Percentiles rank a stretch among this genome's conserved stretches.
These are phyloP conservation scores for Oreochromis mossambicus DNA, from an alignment of 2,797 vertebrate species.

Conservation along the genomic window DNA sequence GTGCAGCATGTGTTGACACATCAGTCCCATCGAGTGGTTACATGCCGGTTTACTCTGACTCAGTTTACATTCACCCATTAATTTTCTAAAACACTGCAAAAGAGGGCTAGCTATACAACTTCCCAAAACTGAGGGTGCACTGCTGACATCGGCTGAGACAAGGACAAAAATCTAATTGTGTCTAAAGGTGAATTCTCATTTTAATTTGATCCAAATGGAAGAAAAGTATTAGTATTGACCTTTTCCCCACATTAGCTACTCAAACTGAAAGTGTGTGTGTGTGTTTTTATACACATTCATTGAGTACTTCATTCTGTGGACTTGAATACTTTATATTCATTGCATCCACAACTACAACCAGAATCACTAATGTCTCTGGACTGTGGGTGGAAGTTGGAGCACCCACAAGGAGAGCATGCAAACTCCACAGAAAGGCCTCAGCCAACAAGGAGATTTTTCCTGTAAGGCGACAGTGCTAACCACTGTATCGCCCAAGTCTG, in stretches of 20 bases:
- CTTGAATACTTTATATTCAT: not conserved
- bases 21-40: not conserved
- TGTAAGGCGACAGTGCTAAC: not conserved
- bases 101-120: not conserved
- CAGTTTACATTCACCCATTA: not conserved
- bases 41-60: not conserved
- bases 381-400: not conserved
- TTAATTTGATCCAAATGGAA: not conserved
- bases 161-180: not conserved
- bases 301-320: not conserved
- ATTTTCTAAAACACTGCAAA: not conserved
- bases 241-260: not conserved
- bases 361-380: not conserved
- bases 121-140: not conserved
- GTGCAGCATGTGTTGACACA: not conserved
- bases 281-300: not conserved
- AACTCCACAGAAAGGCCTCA: not conserved
- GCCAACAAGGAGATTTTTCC: not conserved
- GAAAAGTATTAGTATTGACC: not conserved
- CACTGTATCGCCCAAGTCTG: not conserved
- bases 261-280: not conserved
- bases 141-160: not conserved
- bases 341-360: not conserved
- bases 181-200: not conserved
- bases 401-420: not conserved